phyloP scores from a whole-genome alignment of 2,888 invertebrate genomes.

The Drosophila nr. perissopoda region DNA sequence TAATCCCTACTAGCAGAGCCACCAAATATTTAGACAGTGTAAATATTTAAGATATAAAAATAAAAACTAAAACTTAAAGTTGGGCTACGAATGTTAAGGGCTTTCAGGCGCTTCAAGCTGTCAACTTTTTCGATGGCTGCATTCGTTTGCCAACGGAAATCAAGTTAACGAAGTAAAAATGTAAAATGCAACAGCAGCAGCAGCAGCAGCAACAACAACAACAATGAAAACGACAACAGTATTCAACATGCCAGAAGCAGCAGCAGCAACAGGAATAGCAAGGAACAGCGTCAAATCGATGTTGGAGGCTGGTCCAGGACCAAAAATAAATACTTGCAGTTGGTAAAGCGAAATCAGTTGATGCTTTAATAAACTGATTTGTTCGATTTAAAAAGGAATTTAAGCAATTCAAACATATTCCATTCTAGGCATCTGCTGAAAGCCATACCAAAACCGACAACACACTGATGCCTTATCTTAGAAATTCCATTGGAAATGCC shows the following conservation, averaged over 20 bases:
- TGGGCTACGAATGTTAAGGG: slow-evolving; percentile 31
- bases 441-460: neutral
- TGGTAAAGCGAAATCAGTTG: slow-evolving; percentile 38
- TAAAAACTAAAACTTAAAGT: slow-evolving; percentile 50
- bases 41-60: slow-evolving; percentile 34
- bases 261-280: slow-evolving; percentile 16
- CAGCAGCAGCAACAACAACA: slow-evolving; percentile 45
- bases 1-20: neutral
- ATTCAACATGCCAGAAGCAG: slow-evolving; percentile 42
- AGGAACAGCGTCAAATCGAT: slow-evolving; percentile 63
- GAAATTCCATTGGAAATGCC: neutral
- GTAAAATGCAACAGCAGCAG: slow-evolving; percentile 62
- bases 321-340: slow-evolving; percentile 23
- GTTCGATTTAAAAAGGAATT: neutral
- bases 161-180: slow-evolving; percentile 77
- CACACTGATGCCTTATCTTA: neutral
- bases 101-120: slow-evolving; percentile 55
- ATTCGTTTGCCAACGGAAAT: slow-evolving; percentile 74
- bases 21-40: slow-evolving; percentile 63
- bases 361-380: slow-evolving; percentile 48
- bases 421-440: neutral
- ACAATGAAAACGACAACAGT: slow-evolving; percentile 28
- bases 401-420: neutral
- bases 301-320: slow-evolving; percentile 29
- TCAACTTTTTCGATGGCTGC: slow-evolving; percentile 63